These are phyloP conservation scores for Coregonus clupeaformis DNA, from an alignment of 2,113 vertebrate species.

Conservation along the genomic window DNA sequence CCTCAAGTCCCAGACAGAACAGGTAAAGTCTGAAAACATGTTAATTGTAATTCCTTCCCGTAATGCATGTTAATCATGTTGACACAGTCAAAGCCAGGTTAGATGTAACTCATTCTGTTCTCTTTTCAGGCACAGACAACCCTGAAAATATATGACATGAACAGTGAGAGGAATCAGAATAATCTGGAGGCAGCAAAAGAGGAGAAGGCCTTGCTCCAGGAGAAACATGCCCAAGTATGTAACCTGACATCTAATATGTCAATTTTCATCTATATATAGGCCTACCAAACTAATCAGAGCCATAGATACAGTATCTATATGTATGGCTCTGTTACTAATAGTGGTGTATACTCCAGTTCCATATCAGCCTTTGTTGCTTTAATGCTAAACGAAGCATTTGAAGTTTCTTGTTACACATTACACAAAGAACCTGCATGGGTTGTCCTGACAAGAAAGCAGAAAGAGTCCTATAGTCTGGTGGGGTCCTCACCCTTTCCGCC, in stretches of 20 bases:
- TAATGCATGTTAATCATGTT: neutral
- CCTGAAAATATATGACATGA: constrained; percentile 87
- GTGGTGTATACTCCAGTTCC: too few species aligned
- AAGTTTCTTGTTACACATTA: too few species aligned
- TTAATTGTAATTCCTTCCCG: neutral
- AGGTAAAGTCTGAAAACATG: constrained; percentile 70
- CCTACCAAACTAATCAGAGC: too few species aligned
- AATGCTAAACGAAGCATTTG: too few species aligned
- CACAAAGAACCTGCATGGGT: too few species aligned
- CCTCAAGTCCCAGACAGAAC: constrained; percentile 83
- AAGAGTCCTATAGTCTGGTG: too few species aligned
- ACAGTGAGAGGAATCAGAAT: constrained; percentile 82
- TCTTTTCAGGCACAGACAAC: constrained; percentile 83
- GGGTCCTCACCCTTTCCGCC: neutral
- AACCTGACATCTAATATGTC: too few species aligned
- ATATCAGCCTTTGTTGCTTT: too few species aligned
- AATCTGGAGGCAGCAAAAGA: constrained; percentile 79
- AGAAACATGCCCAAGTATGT: constrained; percentile 86
- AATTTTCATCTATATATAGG: too few species aligned
- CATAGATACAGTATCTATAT: too few species aligned
- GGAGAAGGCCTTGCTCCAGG: constrained; percentile 82
- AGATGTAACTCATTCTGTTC: neutral
- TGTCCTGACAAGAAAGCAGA: too few species aligned
- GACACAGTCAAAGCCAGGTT: neutral
- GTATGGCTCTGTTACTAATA: too few species aligned